Base-by-base conservation (phyloP, 1,140 invertebrate species). In the Pseudomyrmex sp. region DNA sequence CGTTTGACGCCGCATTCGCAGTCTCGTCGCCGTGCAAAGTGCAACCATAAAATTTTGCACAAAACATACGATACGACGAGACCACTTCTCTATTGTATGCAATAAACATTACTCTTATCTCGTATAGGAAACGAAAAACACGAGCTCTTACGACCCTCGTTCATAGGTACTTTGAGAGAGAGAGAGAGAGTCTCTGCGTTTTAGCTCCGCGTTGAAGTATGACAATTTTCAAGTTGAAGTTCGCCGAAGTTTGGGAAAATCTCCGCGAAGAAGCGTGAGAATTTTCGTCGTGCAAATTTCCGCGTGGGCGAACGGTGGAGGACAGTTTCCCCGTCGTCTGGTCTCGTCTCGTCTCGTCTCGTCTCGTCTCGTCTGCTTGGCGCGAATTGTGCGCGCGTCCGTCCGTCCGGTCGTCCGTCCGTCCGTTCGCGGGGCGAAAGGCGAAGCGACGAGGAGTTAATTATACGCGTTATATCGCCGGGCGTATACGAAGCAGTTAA, bases 401-500 rank as follows among this genome's bases (percentile, higher is more conserved):
- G 35, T 26, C 35, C 35, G 35, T 35, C 3, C 26, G 26, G 26
- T 35, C 26, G 26, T 35, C 35, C 35, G 26, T 26, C 3, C 48
- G 74, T 80, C 74, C 79, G 80, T 82, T 23, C 56, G 1, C 61
- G 72, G 48, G 83, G 73, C 73, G 83, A 73, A 69, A 85, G 76
- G 83, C 35, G 5, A 35, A 66, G 75, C 73, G 85, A 74, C 56
- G 8, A 20, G 44, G 20, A 70, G 76, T 72, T 80, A 80, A 80
- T 80, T 80, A 80, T 80, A 80, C 66, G 52, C 76, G 46, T 70
- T 80, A 80, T 80, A 80, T 80, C 20, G 76, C 66, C 66, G 44
- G 54, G 54, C 76, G 76, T 80, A 80, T 72, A 80, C 54, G 76
- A 80, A 80, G 76, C 52, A 65, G 76, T 80, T 80, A 80, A 80